Evolutionary conservation across 1,140 invertebrate genomes (phyloP).

Genomic region (Caerostris extrusa): DNA sequence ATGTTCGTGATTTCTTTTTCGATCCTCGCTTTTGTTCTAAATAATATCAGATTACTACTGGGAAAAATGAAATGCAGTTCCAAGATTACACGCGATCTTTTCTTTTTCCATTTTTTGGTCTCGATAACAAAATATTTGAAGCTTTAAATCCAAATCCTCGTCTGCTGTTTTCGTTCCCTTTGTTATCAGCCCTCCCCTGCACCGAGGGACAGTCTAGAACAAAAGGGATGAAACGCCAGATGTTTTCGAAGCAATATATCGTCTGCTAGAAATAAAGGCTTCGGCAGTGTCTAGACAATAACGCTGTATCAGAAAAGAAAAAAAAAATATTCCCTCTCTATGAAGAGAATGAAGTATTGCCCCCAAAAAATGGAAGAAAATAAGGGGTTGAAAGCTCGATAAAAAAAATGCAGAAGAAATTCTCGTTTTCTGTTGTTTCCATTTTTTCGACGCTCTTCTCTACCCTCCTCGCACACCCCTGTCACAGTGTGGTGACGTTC

Average conservation of each 20-base stretch:
- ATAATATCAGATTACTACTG: background rate
- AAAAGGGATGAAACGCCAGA: conserved; percentile 55
- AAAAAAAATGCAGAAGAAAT: background rate
- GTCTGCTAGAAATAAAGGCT: conserved; percentile 28
- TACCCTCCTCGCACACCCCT: too few species aligned
- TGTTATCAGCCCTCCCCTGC: background rate
- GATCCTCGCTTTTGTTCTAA: background rate
- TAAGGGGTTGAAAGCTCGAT: background rate
- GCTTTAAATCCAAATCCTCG: conserved; percentile 4
- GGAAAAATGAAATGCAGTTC: too few species aligned
- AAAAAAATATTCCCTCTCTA: background rate
- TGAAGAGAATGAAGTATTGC: conserved; percentile 53
- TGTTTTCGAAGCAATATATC: conserved; percentile 63
- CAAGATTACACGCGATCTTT: background rate
- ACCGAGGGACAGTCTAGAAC: background rate
- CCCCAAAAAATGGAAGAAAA: background rate
- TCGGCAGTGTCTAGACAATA: conserved; percentile 59
- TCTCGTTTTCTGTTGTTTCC: background rate
- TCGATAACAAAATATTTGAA: conserved; percentile 17
- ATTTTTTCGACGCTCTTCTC: background rate
- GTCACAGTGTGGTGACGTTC: background rate
- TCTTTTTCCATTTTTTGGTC: background rate
- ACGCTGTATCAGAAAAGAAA: background rate
- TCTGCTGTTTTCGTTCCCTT: background rate
- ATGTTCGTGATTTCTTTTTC: background rate